Evolutionary conservation across 2,888 invertebrate genomes (phyloP).

Genomic region (Lochmaea capreae): DNA sequence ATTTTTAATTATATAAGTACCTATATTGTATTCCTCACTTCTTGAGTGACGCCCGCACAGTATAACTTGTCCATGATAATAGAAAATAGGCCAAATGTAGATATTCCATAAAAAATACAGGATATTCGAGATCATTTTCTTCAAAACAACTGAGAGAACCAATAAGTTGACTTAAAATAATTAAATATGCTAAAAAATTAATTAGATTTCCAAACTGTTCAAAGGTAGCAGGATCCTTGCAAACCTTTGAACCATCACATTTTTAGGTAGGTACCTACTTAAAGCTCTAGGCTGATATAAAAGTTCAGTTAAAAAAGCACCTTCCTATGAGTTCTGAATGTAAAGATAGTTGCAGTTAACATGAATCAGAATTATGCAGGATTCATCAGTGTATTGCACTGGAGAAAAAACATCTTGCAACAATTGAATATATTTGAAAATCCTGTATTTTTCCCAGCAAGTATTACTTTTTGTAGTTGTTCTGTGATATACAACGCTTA

Average conservation of each 20-base stretch:
- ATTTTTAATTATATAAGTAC: constrained; percentile 9
- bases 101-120: constrained; percentile 22
- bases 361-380: not conserved
- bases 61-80: constrained; percentile 63
- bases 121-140: not conserved
- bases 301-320: no score
- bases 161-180: no score
- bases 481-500: constrained; percentile 53
- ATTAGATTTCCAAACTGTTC: no score
- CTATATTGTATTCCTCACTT: constrained; percentile 16
- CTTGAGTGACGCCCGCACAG: constrained; percentile 63
- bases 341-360: not conserved
- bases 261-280: no score
- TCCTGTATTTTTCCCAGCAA: constrained; percentile 26
- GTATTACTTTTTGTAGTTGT: constrained; percentile 49
- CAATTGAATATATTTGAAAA: constrained; percentile 8
- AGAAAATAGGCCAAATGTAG: constrained; percentile 46
- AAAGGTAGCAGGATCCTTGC: no score
- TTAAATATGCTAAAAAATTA: no score
- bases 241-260: no score
- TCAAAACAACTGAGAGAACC: no score
- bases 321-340: no score
- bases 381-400: no score
- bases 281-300: no score
- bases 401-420: not conserved